Percentiles rank a stretch among this genome's conserved stretches.
phyloP scores from a whole-genome alignment of 1,140 invertebrate species.

The Cotesia chilonis region DNA sequence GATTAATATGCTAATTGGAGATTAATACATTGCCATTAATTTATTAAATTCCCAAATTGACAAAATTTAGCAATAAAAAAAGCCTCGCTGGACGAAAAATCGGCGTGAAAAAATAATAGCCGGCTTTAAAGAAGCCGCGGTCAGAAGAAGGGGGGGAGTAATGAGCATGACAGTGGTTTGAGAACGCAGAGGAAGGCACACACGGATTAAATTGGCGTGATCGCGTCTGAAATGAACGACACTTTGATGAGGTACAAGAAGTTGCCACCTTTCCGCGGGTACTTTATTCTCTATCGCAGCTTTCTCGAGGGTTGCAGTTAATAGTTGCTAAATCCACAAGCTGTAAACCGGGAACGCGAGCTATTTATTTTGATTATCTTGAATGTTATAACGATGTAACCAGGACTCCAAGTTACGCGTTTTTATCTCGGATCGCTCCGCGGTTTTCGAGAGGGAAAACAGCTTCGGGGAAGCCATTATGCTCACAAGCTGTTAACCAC shows the following conservation, averaged over 20 bases:
- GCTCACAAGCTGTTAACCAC: too few species aligned
- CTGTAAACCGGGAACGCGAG: not conserved
- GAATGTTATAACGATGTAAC: too few species aligned
- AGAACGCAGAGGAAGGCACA: slow-evolving; percentile 39
- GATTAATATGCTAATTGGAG: too few species aligned
- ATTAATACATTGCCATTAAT: too few species aligned
- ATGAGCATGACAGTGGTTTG: slow-evolving; percentile 55
- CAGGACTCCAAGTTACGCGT: too few species aligned
- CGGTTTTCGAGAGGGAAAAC: too few species aligned
- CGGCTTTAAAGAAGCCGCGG: slow-evolving; percentile 55
- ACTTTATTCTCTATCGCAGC: slow-evolving; percentile 1
- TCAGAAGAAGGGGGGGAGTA: slow-evolving; percentile 44
- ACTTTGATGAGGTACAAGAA: slow-evolving; percentile 52
- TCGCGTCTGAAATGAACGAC: slow-evolving; percentile 49
- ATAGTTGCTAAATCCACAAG: not conserved
- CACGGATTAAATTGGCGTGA: slow-evolving; percentile 48
- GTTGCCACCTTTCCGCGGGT: slow-evolving; percentile 16
- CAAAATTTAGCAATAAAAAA: too few species aligned
- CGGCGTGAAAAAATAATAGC: not conserved
- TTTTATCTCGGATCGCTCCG: too few species aligned
- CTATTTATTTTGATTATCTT: slow-evolving; percentile 16
- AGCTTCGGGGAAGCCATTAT: too few species aligned
- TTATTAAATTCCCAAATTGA: too few species aligned
- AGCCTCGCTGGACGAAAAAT: too few species aligned
- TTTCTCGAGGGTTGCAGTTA: not conserved